Evolutionary conservation across 1,140 invertebrate species (phyloP).

Genomic region (Epicauta chinensis): DNA sequence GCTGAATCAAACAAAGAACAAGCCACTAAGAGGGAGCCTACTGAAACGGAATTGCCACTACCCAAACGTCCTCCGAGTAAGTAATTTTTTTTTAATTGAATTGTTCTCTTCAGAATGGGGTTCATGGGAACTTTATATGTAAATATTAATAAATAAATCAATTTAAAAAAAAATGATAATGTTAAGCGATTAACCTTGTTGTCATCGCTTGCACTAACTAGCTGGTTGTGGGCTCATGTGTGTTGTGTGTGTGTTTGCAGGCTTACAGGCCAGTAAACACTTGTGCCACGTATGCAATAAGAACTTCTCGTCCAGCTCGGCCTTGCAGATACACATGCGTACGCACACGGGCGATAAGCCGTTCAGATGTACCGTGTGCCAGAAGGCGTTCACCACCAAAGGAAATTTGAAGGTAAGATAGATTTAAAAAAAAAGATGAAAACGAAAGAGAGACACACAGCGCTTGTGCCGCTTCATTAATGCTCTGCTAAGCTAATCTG

Average conservation of each 20-base stretch:
- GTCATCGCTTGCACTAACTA: constrained; percentile 40
- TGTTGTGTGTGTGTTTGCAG: constrained; percentile 43
- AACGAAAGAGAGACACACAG: not conserved
- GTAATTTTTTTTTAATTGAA: constrained; percentile 33
- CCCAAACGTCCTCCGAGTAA: constrained; percentile 69
- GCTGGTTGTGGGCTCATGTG: constrained; percentile 42
- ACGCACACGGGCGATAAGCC: constrained; percentile 98
- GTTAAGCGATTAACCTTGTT: constrained; percentile 26
- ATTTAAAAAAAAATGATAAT: not conserved
- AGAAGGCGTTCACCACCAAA: constrained; percentile 95
- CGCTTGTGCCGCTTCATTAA: constrained; percentile 10
- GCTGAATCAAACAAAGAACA: constrained; percentile 36
- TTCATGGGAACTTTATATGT: not conserved
- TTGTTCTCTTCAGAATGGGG: not conserved
- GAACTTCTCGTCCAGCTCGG: constrained; percentile 94
- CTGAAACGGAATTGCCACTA: constrained; percentile 50
- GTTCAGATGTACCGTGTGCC: constrained; percentile 91
- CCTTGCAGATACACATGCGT: constrained; percentile 95
- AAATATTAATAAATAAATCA: not conserved
- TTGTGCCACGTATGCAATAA: constrained; percentile 95
- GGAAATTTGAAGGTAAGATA: constrained; percentile 90
- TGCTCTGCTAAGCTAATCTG: constrained; percentile 27
- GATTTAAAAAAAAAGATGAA: not conserved
- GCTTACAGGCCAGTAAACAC: constrained; percentile 66
- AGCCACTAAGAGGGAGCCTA: constrained; percentile 44